Evolutionary conservation across 2,113 vertebrate species (phyloP).

Genomic region (Vidua chalybeata): DNA sequence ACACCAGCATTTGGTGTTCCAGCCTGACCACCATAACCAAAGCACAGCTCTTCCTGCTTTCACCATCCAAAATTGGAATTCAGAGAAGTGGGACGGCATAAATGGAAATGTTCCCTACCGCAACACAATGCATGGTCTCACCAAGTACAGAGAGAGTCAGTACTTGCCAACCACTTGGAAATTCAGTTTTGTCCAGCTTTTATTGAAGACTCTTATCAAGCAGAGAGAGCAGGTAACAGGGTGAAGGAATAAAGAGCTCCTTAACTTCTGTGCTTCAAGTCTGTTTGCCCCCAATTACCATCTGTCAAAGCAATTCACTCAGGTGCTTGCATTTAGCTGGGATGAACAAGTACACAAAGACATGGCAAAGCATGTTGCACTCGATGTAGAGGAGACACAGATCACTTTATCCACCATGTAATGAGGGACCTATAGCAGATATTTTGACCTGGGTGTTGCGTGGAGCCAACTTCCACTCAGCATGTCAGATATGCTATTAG

Average conservation of each 20-base stretch:
- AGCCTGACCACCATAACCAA: neutral
- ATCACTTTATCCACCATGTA: neutral
- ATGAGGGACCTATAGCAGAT: neutral
- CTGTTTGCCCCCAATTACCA: neutral
- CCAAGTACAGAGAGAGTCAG: neutral
- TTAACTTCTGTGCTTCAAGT: neutral
- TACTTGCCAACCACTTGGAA: neutral
- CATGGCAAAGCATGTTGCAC: neutral
- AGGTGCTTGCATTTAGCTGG: neutral
- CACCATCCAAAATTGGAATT: neutral
- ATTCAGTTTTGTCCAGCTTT: neutral
- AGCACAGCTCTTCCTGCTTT: neutral
- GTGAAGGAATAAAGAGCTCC: neutral
- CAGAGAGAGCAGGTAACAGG: neutral
- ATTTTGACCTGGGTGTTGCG: neutral
- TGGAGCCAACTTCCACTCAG: neutral
- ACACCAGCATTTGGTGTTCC: neutral
- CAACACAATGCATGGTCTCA: rapidly evolving
- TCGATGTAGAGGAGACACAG: neutral
- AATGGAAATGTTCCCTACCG: neutral
- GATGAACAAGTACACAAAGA: neutral
- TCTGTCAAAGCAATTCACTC: neutral
- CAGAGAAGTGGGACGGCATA: neutral
- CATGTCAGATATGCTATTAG: neutral
- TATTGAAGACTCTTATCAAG: neutral